Evolutionary conservation across 2,888 invertebrate species (phyloP).

Genomic region (Latrodectus hesperus): DNA sequence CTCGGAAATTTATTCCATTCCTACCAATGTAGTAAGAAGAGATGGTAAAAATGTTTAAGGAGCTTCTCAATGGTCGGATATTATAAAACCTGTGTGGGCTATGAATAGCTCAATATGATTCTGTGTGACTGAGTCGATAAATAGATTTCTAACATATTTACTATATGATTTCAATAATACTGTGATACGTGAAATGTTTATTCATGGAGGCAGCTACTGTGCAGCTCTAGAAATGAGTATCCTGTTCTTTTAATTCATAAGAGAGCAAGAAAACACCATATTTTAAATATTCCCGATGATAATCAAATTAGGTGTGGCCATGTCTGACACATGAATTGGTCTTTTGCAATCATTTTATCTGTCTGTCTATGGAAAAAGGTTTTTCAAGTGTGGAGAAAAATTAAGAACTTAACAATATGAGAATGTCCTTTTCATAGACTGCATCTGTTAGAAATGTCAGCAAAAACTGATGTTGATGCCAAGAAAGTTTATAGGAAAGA

Average conservation of each 20-base stretch:
- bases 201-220: neutral
- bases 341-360: neutral
- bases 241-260: neutral
- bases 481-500: neutral
- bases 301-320: neutral
- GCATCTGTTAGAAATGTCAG: constrained; percentile 6
- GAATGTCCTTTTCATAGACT: neutral
- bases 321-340: neutral
- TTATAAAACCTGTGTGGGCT: neutral
- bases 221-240: neutral
- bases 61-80: neutral
- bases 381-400: neutral
- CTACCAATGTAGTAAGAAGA: neutral
- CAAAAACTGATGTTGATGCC: neutral
- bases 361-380: neutral
- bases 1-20: constrained; percentile 16
- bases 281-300: neutral
- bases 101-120: constrained; percentile 67
- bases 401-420: neutral
- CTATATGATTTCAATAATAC: constrained; percentile 69
- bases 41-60: neutral
- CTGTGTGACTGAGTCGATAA: constrained; percentile 72
- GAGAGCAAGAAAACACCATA: neutral
- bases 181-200: neutral
- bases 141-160: constrained; percentile 73